Conservation (phyloP, 2,113 vertebrate genomes). For the Pterocles gutturalis region DNA sequence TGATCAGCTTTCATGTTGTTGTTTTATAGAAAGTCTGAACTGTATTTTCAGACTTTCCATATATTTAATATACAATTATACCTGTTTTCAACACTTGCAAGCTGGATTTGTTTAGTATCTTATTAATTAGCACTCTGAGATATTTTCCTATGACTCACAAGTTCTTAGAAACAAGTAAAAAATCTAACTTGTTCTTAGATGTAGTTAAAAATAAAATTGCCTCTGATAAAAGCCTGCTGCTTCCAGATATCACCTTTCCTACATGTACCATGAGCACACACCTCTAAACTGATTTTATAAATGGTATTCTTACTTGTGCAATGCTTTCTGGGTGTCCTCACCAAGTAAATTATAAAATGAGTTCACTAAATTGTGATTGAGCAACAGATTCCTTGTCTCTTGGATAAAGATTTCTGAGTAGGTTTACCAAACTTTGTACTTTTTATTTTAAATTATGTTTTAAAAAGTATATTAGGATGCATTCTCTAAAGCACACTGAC, state of each 20-base stretch:
- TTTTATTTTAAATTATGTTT: not conserved
- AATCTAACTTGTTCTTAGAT: not conserved
- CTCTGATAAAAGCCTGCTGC: not conserved
- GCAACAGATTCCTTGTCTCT: not conserved
- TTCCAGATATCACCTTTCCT: not conserved
- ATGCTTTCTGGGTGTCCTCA: not conserved
- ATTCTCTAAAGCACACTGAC: not conserved
- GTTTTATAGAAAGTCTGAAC: not conserved
- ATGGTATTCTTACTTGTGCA: not conserved
- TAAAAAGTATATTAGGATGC: not conserved
- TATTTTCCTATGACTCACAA: not conserved
- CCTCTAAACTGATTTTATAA: not conserved
- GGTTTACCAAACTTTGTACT: not conserved
- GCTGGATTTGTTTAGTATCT: not conserved
- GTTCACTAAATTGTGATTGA: not conserved
- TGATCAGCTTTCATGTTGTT: not conserved
- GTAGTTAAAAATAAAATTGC: not conserved
- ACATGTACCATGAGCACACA: not conserved
- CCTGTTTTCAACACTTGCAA: not conserved
- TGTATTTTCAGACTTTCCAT: not conserved
- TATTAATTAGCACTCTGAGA: not conserved
- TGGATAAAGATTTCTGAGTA: not conserved
- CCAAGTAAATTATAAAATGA: not conserved
- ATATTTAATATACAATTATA: not conserved
- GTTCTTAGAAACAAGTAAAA: not conserved